Base-by-base conservation (phyloP, 2,113 vertebrate genomes). In the Corythaeola cristata region DNA sequence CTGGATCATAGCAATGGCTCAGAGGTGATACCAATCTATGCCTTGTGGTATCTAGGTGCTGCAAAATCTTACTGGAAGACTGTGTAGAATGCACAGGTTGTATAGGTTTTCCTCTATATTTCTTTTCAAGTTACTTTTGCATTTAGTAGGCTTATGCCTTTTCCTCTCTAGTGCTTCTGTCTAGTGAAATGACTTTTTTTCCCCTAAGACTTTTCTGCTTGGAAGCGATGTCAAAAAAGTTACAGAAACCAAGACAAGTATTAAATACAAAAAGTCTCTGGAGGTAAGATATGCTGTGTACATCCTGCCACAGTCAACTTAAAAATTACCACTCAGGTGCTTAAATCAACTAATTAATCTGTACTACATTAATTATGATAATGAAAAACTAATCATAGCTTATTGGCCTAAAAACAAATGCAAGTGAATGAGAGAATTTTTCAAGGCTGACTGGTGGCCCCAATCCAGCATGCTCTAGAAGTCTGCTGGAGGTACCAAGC, bases 301-400 rank as follows among this genome's bases (percentile, higher is more conserved):
- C 33, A 47, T 90, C 52, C 68, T 94, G 71, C 16, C 55, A 81
- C 58, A 75, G 52, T 33, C 23, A 77, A 92, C 37, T 56, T 33
- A 80, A 81, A 85, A 75, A 86, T 80, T 74, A 67, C 47, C 33
- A 49, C 47, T 77, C 75, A 90, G 92, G 85, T 95, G 44, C 63
- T 75, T 91, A 77, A 90, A 96, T 94, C 49, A 90, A 80, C 82
- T 91, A 88, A 95, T 95, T 93, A 85, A 95, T 91, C 33, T 4
- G 3, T 90, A 84, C 59, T 59, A 52, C 56, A 88, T 90, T 94
- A 88, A 93, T 95, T 96, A 81, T 81, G 68, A 67, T 95, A 95
- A 94, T 92, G 85, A 86, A 86, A 91, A 95, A 55, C n/a, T 95
- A 95, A 90, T 95, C 18, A 89, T 35, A 67, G 44, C 23, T 68